Evolutionary conservation across 2,113 vertebrate species (phyloP), one percentile per base, ranked within the genome.

Genomic region (Neomonachus schauinslandi): DNA sequence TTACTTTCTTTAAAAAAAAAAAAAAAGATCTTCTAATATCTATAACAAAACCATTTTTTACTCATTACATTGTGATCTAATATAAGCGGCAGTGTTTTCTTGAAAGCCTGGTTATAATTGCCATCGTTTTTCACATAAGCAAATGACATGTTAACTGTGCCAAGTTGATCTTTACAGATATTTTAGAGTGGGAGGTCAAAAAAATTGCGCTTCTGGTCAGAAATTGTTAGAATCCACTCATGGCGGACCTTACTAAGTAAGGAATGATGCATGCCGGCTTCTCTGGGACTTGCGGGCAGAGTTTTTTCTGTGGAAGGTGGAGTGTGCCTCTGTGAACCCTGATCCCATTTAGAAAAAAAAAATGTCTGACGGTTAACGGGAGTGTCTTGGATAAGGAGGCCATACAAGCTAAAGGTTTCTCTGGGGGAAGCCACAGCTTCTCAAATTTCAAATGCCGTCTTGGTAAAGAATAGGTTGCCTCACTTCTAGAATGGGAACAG

Each of bases 81-180:
- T 86, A 94, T 65, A 69, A 97, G 90, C 89, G 59, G 81, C 96
- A 95, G 95, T 39, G 76, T 85, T 98, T 91, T 98, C 10, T 87
- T 51, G 83, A 77, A 39, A 94, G 15, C 89, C 89, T 53, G 74
- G 19, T 61, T 97, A 14, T 69, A 57, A 57, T n/a, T 96, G 18
- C 14, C 76, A 80, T 55, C 18, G 51, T 93, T 96, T 97, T 97
- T 85, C 95, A 93, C 94, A 71, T 12, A 72, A 59, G 95, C 74
- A 93, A 97, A 69, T 49, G 86, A 71, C 95, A 39, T 89, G 77
- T 91, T 94, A 96, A 93, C 49, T 69, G 3, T 67, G 71, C 80
- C 51, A 49, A 84, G 86, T 84, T 82, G 85, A 74, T 98, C 91
- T 98, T 98, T 97, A 96, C 63, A 81, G 98, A 90, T 24, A n/a